Evolutionary conservation across 2,113 vertebrate species (phyloP).

Genomic region (Equus przewalskii): DNA sequence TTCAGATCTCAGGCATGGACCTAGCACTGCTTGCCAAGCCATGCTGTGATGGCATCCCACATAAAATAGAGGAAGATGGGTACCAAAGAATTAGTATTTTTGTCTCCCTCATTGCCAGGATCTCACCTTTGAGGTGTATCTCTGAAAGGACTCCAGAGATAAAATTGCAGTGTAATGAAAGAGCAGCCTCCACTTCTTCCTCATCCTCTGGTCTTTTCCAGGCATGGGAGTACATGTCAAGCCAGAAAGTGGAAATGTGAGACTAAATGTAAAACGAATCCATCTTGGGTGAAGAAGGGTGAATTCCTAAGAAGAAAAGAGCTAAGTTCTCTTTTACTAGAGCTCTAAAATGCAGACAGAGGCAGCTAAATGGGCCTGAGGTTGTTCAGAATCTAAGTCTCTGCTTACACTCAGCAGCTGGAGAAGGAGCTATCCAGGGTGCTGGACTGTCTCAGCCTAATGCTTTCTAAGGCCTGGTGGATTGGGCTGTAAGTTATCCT

Average conservation of each 20-base stretch:
- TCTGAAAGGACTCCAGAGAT: not conserved
- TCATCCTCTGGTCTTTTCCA: not conserved
- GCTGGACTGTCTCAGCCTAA: slow-evolving; percentile 54
- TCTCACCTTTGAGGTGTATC: not conserved
- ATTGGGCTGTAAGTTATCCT: not conserved
- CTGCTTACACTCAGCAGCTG: not conserved
- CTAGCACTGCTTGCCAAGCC: too few species aligned
- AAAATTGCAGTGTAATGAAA: not conserved
- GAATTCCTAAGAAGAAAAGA: not conserved
- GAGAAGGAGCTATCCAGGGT: slow-evolving; percentile 81
- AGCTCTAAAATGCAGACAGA: not conserved
- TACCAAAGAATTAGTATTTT: not conserved
- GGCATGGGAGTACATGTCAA: not conserved
- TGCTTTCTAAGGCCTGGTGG: not conserved
- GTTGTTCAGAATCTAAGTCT: not conserved
- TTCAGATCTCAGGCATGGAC: too few species aligned
- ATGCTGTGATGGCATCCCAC: too few species aligned
- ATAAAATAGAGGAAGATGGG: too few species aligned
- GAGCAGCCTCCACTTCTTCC: not conserved
- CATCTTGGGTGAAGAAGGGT: not conserved
- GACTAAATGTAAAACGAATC: not conserved
- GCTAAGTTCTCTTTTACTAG: slow-evolving; percentile 2
- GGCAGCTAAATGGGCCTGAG: not conserved
- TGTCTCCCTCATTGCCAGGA: not conserved
- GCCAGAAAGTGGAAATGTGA: not conserved